Conservation (phyloP, 2,113 vertebrate species). For the Melozone crissalis region DNA sequence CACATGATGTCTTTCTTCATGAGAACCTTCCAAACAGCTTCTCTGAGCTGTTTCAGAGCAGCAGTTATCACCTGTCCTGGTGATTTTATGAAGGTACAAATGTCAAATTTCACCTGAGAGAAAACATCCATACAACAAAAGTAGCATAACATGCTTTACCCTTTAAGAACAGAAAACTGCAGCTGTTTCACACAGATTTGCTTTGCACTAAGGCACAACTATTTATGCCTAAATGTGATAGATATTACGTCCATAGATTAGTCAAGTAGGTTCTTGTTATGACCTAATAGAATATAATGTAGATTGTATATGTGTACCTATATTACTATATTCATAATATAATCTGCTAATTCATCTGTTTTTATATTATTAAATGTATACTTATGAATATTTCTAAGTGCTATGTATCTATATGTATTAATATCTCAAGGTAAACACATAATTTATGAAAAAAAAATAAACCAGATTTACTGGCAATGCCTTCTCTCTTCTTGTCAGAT, state of each 20-base stretch:
- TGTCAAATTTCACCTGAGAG: neutral
- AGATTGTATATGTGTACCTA: neutral
- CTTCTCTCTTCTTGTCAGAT: neutral
- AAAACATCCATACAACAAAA: neutral
- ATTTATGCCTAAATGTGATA: neutral
- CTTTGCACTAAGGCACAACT: neutral
- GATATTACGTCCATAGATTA: neutral
- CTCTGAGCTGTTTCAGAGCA: constrained; percentile 3
- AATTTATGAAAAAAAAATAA: neutral
- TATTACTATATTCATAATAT: neutral
- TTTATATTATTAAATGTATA: neutral
- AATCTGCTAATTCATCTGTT: neutral
- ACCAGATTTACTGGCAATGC: neutral
- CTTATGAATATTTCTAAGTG: neutral
- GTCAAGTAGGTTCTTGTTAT: neutral
- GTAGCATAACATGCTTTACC: fast-evolving
- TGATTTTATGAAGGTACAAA: neutral
- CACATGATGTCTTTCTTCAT: neutral
- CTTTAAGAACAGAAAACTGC: neutral
- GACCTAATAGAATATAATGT: neutral
- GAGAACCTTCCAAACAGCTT: constrained; percentile 29
- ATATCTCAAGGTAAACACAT: neutral
- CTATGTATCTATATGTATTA: neutral
- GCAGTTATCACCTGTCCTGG: constrained; percentile 30
- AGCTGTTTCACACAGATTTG: neutral